phyloP scores from a whole-genome alignment of 2,113 vertebrate species.

The Loxodonta africana region DNA sequence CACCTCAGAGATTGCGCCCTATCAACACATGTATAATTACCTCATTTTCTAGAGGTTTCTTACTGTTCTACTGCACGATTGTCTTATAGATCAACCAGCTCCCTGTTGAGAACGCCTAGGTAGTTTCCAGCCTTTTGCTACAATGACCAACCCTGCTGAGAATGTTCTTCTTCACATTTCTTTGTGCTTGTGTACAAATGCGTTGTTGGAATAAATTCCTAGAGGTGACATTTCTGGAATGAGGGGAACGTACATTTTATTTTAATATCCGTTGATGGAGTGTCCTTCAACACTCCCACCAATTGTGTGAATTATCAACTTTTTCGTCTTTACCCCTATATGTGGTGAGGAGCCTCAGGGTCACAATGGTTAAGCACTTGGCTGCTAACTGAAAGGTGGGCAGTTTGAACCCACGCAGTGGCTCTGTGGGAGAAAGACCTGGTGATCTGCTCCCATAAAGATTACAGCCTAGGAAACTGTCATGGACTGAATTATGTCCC shows the following conservation, averaged over 20 bases:
- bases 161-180: not conserved
- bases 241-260: not conserved
- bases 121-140: not conserved
- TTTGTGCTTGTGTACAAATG: no score
- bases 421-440: no score
- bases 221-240: not conserved
- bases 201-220: not conserved
- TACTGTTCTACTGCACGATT: not conserved
- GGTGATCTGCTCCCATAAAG: no score
- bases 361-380: no score
- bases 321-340: not conserved
- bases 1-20: not conserved
- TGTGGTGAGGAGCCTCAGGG: no score
- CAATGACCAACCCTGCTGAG: not conserved
- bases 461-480: no score
- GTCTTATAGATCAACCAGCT: no score
- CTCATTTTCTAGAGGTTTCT: not conserved
- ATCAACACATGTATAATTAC: fast-evolving
- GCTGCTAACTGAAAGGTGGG: no score
- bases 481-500: no score
- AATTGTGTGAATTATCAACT: no score
- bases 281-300: not conserved
- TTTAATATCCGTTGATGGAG: not conserved
- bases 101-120: not conserved
- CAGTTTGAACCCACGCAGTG: not conserved